A percentile compares a stretch with the other conserved stretches of the same genome.
Evolutionary conservation across 2,797 vertebrate species (phyloP).

Genomic region (Chelidonichthys spinosus): DNA sequence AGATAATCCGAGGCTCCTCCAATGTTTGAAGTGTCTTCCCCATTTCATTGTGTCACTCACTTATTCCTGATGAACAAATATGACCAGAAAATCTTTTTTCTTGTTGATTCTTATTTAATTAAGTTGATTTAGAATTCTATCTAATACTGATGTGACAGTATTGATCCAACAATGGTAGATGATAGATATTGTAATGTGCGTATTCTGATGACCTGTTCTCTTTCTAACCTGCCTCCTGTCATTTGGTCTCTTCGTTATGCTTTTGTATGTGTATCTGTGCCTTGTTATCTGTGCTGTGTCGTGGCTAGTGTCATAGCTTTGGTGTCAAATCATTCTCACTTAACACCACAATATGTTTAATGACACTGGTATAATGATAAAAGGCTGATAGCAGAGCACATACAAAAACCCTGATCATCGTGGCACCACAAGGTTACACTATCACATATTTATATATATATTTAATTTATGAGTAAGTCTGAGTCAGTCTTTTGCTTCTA

Average conservation of each 20-base stretch:
- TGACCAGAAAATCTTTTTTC: constrained; percentile 29
- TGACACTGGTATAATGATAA: constrained; percentile 13
- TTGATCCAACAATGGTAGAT: constrained; percentile 4
- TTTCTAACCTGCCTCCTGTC: constrained; percentile 41
- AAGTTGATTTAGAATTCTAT: not conserved
- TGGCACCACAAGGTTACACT: not conserved
- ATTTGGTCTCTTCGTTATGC: constrained; percentile 45
- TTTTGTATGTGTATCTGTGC: constrained; percentile 66
- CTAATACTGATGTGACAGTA: not conserved
- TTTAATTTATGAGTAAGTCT: not conserved
- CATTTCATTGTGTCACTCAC: constrained; percentile 29
- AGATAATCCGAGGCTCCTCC: constrained; percentile 22
- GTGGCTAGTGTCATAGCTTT: constrained; percentile 58
- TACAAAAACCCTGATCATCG: constrained; percentile 28
- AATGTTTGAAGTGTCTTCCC: constrained; percentile 22
- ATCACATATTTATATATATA: not conserved
- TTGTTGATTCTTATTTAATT: not conserved
- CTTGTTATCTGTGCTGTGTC: constrained; percentile 61
- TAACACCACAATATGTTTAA: constrained; percentile 29
- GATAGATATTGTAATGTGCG: constrained; percentile 9
- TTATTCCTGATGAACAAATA: constrained; percentile 28
- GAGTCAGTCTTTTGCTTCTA: constrained; percentile 1
- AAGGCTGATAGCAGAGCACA: constrained; percentile 36
- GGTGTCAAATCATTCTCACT: constrained; percentile 46
- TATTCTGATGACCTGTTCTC: constrained; percentile 37